phyloP scores from a whole-genome alignment of 2,888 invertebrate genomes.

The Argyresthia goedartella region DNA sequence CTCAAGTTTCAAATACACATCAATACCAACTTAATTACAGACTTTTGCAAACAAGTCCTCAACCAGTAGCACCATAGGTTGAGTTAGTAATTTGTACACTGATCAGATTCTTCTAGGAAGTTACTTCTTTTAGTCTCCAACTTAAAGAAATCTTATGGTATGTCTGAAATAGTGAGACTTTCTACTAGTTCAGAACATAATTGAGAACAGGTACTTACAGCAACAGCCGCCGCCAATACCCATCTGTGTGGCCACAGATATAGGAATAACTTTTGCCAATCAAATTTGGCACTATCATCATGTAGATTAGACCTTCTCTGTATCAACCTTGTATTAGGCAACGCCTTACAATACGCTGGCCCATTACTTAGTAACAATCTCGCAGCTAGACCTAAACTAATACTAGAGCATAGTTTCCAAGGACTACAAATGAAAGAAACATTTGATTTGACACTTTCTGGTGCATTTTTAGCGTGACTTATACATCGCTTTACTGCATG shows the following conservation, averaged over 20 bases:
- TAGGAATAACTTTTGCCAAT: conserved; percentile 81
- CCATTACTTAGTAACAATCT: conserved; percentile 51
- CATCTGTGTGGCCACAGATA: conserved; percentile 83
- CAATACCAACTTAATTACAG: too few species aligned
- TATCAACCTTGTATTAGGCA: conserved; percentile 58
- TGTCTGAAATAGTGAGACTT: not conserved
- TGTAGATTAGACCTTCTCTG: conserved; percentile 64
- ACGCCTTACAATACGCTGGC: conserved; percentile 76
- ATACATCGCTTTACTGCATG: conserved; percentile 36
- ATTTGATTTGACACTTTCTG: conserved; percentile 32
- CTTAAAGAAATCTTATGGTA: too few species aligned
- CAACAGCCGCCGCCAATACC: conserved; percentile 82
- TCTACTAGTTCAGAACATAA: not conserved
- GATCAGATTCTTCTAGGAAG: too few species aligned
- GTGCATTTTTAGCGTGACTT: conserved; percentile 30
- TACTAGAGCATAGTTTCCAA: conserved; percentile 59
- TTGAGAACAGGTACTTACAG: conserved; percentile 70
- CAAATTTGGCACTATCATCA: conserved; percentile 75
- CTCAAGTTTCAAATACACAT: too few species aligned
- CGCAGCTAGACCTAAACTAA: conserved; percentile 48
- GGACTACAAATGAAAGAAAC: conserved; percentile 41
- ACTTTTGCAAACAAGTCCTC: too few species aligned
- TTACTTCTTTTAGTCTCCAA: too few species aligned
- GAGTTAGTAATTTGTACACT: too few species aligned
- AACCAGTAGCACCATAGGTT: too few species aligned